Evolutionary conservation across 2,797 vertebrate genomes (phyloP).

Genomic region (Chelmon rostratus): DNA sequence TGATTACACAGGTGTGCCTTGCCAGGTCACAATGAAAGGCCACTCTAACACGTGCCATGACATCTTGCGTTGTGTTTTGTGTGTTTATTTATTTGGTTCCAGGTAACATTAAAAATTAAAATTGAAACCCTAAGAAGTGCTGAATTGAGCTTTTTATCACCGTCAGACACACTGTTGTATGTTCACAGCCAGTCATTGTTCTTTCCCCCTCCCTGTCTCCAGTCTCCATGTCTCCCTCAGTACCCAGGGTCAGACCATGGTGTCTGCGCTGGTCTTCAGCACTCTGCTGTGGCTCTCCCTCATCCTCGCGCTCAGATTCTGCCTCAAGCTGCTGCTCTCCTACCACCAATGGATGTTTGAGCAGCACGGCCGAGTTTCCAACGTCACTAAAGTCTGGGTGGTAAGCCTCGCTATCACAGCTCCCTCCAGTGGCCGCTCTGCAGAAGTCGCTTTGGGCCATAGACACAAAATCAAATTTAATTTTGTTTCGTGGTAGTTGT

Average conservation of each 20-base stretch:
- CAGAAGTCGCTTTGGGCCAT: neutral
- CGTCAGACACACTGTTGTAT: neutral
- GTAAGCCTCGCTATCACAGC: constrained; percentile 66
- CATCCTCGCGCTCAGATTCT: constrained; percentile 88
- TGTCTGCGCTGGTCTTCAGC: constrained; percentile 88
- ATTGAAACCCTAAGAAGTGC: neutral
- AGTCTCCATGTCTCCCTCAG: constrained; percentile 84
- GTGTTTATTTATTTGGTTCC: neutral
- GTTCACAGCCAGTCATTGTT: neutral
- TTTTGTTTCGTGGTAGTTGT: neutral
- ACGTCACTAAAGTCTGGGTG: constrained; percentile 90
- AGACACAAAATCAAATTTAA: neutral
- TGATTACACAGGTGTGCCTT: neutral
- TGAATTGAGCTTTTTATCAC: neutral
- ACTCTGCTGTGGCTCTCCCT: constrained; percentile 89
- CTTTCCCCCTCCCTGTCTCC: neutral
- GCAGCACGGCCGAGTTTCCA: constrained; percentile 85
- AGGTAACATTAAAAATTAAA: neutral
- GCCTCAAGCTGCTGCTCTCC: constrained; percentile 88
- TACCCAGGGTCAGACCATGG: constrained; percentile 83
- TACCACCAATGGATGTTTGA: constrained; percentile 92
- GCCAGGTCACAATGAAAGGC: neutral
- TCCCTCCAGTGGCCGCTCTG: neutral
- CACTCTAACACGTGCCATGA: neutral
- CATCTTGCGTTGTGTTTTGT: neutral